Base-by-base conservation (phyloP, 1,140 invertebrate species). In the Coptotermes formosanus region DNA sequence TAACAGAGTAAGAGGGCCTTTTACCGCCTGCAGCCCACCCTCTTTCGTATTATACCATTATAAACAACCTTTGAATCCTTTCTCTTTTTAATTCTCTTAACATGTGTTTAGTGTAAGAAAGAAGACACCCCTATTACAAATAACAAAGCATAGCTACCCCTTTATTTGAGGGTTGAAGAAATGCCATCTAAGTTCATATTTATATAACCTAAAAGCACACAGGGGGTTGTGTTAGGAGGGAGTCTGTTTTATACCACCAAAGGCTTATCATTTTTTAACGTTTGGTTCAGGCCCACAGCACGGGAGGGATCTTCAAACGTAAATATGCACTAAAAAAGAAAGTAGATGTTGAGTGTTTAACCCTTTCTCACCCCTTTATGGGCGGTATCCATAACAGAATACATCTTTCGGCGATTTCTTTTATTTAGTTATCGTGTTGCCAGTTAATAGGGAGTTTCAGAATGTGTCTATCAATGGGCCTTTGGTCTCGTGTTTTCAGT, bases 51-150 rank as follows among this genome's bases (percentile, higher is more conserved):
- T 64, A 64, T 64, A 23, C 21, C n/a, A 75, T 30, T 75, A 75
- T 75, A 75, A 75, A 75, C 25, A 75, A 30, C 64, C 64, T 30
- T 75, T 9, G 25, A 30, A 30, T 75, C 64, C n/a, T 75, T 75
- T 30, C 64, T 75, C 64, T 30, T 75, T 75, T 75, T 75, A 75
- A 75, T 75, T 75, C 64, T 75, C 25, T 75, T 75, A 75, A 75
- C 64, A 75, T 75, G 64, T 75, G 64, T 75, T 75, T 30, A 75
- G n/a, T 75, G 64, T 30, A 75, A 9, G 64, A 30, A 30, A 30
- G 25, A 75, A 75, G 64, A 75, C n/a, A 75, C 64, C 64, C 64
- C 64, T n/a, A 75, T 75, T 75, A 75, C 64, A 75, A 75, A 75
- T 75, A 75, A 75, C 64, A 75, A 75, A 75, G 64, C 64, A 11